Evolutionary conservation across 2,113 vertebrate genomes (phyloP), one percentile per base, ranked within the genome.

Genomic region (Sakesphorus luctuosus): DNA sequence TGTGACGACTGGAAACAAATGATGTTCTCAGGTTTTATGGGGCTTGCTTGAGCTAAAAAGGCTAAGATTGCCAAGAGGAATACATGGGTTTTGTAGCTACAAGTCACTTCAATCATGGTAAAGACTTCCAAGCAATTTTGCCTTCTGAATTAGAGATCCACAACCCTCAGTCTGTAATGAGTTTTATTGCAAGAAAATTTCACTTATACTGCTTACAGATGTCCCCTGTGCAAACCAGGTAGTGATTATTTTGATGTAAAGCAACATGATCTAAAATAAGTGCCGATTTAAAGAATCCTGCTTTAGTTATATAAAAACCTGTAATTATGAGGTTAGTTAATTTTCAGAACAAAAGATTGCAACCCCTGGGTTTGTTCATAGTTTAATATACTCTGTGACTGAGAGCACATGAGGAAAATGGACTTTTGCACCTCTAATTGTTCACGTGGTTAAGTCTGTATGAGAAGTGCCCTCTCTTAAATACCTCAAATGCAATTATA

Each of bases 241-340:
- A 85, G 61, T 67, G 61, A 82, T 73, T 93, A 87, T 74, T 90
- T 74, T 88, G 67, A 72, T 69, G 53, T 47, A 88, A 81, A 69
- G 28, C 55, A 83, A 75, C 67, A 44, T 15, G 11, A 40, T 78
- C 71, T 77, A 75, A 86, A 94, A 87, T 35, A 87, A 93, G 47
- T 23, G 36, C 40, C 81, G 72, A 87, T 82, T 72, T 94, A 92
- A 95, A 78, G 52, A 77, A 94, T 17, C 11, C 40, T 94, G 49
- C 50, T 82, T 90, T 40, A 77, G 63, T 82, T 91, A 90, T 23
- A 85, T 4, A 79, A 89, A 95, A 67, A 2, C 44, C 28, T 56
- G 53, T 71, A 66, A 94, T 96, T 89, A 88, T 12, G 63, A 81
- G 52, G 56, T 71, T 93, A 91, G 43, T 82, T 95, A 86, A 84